phyloP scores from a whole-genome alignment of 2,888 invertebrate genomes.

The Scrobipalpa atriplicella region DNA sequence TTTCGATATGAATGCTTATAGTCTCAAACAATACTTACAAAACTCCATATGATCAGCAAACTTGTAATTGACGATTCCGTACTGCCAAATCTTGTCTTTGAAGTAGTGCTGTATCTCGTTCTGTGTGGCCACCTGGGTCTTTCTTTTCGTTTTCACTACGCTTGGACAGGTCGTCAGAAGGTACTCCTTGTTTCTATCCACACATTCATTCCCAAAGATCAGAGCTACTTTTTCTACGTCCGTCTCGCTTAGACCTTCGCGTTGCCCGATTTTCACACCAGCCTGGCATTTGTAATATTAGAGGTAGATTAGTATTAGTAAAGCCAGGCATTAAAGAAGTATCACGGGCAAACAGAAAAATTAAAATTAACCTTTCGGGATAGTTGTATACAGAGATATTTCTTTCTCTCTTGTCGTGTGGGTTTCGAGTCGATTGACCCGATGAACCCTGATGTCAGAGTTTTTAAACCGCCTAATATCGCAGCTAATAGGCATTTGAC shows the following conservation, averaged over 20 bases:
- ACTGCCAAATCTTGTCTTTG: constrained; percentile 61
- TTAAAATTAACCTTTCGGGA: too few species aligned
- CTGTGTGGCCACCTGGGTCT: constrained; percentile 35
- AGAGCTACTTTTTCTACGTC: constrained; percentile 64
- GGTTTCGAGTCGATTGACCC: too few species aligned
- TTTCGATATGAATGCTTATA: too few species aligned
- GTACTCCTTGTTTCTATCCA: constrained; percentile 63
- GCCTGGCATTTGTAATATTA: neutral
- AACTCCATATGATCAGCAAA: constrained; percentile 61
- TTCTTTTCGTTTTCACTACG: constrained; percentile 47
- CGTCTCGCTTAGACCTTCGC: constrained; percentile 64
- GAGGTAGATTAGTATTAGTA: neutral
- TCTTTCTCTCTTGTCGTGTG: too few species aligned
- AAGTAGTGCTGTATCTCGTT: constrained; percentile 61
- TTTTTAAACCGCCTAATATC: too few species aligned
- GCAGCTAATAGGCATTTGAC: too few species aligned
- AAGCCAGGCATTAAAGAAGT: too few species aligned
- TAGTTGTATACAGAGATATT: too few species aligned
- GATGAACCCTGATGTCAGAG: too few species aligned
- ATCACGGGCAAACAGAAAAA: too few species aligned
- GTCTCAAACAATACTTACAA: constrained; percentile 52
- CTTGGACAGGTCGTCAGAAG: constrained; percentile 68
- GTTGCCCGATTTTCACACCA: constrained; percentile 64
- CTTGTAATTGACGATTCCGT: constrained; percentile 61
- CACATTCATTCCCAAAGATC: constrained; percentile 64